Conservation (phyloP, 2,797 vertebrate genomes). For the Sebastes minor region DNA sequence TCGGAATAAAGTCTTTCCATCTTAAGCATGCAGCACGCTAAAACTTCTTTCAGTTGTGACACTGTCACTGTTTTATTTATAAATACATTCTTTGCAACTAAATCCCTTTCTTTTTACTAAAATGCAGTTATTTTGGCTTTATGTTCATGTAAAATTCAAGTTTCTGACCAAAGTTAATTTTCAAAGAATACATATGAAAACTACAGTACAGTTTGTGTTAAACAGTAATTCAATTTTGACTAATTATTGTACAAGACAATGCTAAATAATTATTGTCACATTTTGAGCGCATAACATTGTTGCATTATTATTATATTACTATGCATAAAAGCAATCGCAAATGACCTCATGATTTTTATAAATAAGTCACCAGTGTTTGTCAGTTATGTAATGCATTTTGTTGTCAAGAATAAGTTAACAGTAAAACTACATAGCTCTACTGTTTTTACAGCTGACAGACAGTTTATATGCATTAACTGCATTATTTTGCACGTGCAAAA, state of each 20-base stretch:
- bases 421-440: neutral
- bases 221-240: neutral
- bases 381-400: neutral
- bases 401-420: neutral
- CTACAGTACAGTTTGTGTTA: neutral
- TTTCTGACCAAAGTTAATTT: neutral
- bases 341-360: neutral
- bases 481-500: neutral
- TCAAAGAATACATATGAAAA: neutral
- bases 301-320: too few species aligned
- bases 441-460: neutral
- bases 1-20: conserved; percentile 21
- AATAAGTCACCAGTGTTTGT: neutral
- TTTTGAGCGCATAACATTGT: neutral
- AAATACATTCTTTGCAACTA: neutral
- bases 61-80: neutral
- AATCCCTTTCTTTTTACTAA: neutral
- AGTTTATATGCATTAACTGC: neutral
- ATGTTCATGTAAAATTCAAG: neutral
- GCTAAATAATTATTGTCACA: neutral
- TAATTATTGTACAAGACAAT: neutral
- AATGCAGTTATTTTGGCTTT: neutral
- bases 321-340: neutral
- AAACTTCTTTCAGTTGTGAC: neutral
- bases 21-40: neutral